Evolutionary conservation across 2,797 vertebrate species (phyloP).

Genomic region (Pseudochirops corinnae): DNA sequence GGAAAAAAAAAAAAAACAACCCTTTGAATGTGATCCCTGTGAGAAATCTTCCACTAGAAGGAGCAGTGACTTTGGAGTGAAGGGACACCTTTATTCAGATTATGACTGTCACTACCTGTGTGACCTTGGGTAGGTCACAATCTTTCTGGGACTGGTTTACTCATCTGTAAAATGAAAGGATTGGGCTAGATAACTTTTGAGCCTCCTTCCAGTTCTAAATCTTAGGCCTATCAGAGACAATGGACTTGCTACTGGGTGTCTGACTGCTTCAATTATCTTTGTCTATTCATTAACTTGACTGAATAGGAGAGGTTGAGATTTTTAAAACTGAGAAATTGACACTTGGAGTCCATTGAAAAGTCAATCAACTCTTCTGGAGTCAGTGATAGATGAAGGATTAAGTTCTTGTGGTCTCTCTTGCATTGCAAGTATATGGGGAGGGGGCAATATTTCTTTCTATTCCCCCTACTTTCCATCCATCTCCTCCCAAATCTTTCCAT

Average conservation of each 20-base stretch:
- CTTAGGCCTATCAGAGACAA: too few relatives aligned
- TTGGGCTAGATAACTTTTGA: not conserved
- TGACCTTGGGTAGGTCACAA: not conserved
- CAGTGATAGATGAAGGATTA: not conserved
- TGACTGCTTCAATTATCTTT: not conserved
- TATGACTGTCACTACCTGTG: not conserved
- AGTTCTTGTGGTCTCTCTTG: not conserved
- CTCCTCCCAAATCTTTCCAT: not conserved
- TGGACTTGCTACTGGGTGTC: too few relatives aligned
- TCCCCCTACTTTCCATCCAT: not conserved
- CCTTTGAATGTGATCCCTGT: not conserved
- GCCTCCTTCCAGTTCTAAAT: not conserved
- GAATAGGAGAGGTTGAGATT: not conserved
- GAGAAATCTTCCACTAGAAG: not conserved
- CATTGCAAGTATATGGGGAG: not conserved
- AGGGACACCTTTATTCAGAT: not conserved
- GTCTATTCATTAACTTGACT: not conserved
- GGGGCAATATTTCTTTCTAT: not conserved
- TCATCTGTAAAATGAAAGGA: not conserved
- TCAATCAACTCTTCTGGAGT: not conserved
- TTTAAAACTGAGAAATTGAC: not conserved
- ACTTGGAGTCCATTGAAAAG: not conserved
- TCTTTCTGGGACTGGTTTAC: not conserved
- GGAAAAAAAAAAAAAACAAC: too few relatives aligned
- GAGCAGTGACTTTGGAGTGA: not conserved